These are phyloP conservation scores for Myanophis thanlyinensis DNA, from an alignment of 2,113 vertebrate species.

Conservation along the genomic window DNA sequence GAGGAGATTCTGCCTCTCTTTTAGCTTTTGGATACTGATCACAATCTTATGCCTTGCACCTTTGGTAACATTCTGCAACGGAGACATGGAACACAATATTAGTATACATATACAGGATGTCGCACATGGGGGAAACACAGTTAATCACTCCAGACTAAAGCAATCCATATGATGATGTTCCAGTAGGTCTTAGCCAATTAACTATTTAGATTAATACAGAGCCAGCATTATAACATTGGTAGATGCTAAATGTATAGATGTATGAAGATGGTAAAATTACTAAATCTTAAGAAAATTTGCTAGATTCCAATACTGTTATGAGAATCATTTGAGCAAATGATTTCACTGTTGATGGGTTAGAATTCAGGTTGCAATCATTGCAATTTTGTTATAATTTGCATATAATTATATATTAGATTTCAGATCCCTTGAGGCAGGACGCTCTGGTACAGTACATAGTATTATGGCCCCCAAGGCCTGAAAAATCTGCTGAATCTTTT, in stretches of 20 bases:
- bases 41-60: constrained; percentile 98
- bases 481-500: neutral
- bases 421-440: neutral
- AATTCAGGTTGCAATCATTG: neutral
- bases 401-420: neutral
- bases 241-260: neutral
- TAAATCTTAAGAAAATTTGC: neutral
- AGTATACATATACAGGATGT: neutral
- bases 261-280: neutral
- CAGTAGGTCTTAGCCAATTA: neutral
- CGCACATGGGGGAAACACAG: no score
- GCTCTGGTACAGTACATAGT: neutral
- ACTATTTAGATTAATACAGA: neutral
- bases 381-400: neutral
- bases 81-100: neutral
- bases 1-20: constrained; percentile 92
- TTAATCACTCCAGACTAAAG: neutral
- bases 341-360: neutral
- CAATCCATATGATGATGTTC: neutral
- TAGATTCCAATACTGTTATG: neutral
- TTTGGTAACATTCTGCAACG: constrained; percentile 94
- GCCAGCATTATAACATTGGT: neutral
- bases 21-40: constrained; percentile 98
- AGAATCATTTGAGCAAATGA: neutral
- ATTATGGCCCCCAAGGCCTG: neutral